phyloP scores from a whole-genome alignment of 2,113 vertebrate species.

The Semnornis frantzii region DNA sequence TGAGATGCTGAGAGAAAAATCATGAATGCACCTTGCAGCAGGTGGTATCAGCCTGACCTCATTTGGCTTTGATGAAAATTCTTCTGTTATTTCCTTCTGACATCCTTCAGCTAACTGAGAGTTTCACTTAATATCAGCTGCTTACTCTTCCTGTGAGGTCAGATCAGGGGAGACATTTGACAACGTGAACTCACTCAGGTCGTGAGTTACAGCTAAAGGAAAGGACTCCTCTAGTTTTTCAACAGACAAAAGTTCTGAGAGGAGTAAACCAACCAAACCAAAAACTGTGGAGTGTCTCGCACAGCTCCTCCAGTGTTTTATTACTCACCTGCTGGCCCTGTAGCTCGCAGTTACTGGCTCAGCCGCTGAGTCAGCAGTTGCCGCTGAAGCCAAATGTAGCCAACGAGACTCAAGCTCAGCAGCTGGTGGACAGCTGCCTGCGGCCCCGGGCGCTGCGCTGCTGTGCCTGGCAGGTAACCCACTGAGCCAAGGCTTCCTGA shows the following conservation, averaged over 20 bases:
- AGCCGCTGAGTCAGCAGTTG: neutral
- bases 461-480: neutral
- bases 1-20: neutral
- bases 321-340: neutral
- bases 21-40: slow-evolving; percentile 19
- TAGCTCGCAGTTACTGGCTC: neutral
- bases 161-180: neutral
- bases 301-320: neutral
- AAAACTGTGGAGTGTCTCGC: neutral
- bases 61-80: neutral
- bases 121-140: neutral
- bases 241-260: neutral
- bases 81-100: neutral
- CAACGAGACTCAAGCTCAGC: neutral
- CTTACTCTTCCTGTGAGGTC: neutral
- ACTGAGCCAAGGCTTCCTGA: neutral
- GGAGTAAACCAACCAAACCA: neutral
- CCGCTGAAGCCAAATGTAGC: neutral
- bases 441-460: neutral
- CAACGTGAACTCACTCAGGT: neutral
- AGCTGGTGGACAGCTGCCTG: neutral
- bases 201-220: neutral
- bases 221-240: neutral
- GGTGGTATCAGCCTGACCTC: neutral
- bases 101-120: neutral